These are phyloP conservation scores for Chironex yamaguchii DNA, from an alignment of 30 jellyfish, hydroid and myxozoan genomes.

Conservation along the genomic window DNA sequence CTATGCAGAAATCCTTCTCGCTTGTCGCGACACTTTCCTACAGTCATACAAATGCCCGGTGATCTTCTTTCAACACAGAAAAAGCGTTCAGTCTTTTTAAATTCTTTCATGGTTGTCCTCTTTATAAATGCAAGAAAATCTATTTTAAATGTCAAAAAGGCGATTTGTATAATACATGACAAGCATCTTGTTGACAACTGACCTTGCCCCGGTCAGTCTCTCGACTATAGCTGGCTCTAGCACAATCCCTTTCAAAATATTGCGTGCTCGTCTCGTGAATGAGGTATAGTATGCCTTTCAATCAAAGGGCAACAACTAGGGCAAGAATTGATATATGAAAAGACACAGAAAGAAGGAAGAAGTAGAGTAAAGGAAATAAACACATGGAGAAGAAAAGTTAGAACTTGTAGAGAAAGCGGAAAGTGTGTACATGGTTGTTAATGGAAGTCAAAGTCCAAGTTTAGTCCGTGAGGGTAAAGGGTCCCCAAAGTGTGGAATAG, in stretches of 20 bases:
- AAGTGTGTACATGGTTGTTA: no score
- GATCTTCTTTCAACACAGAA: slow-evolving; percentile 57
- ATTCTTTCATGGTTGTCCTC: slow-evolving; percentile 44
- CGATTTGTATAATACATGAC: slow-evolving; percentile 62
- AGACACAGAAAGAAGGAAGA: no score
- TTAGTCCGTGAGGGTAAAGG: no score
- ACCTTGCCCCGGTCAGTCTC: slow-evolving; percentile 66
- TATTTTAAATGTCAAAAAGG: slow-evolving; percentile 46
- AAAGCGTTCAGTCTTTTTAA: slow-evolving; percentile 38
- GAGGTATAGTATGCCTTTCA: slow-evolving; percentile 61
- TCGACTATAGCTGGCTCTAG: slow-evolving; percentile 56
- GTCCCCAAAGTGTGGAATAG: no score
- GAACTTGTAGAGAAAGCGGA: no score
- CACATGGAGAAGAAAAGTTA: no score
- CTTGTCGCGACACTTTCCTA: slow-evolving; percentile 64
- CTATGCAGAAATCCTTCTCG: slow-evolving; percentile 71
- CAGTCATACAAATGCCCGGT: slow-evolving; percentile 65
- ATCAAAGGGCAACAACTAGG: no score
- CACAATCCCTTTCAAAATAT: slow-evolving; percentile 58
- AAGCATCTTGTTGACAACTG: slow-evolving; percentile 65
- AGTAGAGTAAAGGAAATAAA: no score
- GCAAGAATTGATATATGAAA: no score
- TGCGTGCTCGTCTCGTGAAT: slow-evolving; percentile 66
- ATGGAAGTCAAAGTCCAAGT: no score
- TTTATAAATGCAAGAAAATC: slow-evolving; percentile 56